These are phyloP conservation scores for Platanista minor DNA, from an alignment of 2,113 vertebrate genomes.

Conservation along the genomic window DNA sequence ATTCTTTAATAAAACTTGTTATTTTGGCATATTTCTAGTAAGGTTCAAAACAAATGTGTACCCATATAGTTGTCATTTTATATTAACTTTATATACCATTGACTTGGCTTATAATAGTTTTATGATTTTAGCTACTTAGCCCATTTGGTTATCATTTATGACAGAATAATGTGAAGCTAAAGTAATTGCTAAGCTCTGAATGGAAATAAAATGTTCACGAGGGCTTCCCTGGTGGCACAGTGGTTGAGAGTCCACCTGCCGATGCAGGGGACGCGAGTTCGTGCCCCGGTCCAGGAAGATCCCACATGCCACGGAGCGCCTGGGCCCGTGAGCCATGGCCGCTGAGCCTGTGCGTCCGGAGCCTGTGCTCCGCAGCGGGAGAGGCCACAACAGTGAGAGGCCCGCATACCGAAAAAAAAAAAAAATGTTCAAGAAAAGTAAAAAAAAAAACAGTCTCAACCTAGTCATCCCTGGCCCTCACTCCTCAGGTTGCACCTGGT, in stretches of 20 bases:
- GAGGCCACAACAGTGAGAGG: no score
- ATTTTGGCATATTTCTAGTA: background rate
- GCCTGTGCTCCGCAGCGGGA: no score
- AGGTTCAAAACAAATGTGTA: background rate
- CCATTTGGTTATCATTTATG: slow-evolving; percentile 52
- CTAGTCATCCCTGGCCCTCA: background rate
- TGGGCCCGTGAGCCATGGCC: no score
- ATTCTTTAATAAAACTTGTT: slow-evolving; percentile 18
- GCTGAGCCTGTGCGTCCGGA: no score
- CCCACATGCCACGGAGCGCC: no score
- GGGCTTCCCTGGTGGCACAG: no score
- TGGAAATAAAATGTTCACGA: slow-evolving; percentile 45
- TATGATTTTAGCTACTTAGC: slow-evolving; percentile 27
- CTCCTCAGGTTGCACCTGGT: background rate
- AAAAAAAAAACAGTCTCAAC: background rate
- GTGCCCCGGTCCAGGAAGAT: no score
- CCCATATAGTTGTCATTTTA: background rate
- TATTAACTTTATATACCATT: slow-evolving; percentile 27
- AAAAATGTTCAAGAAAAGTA: slow-evolving; percentile 42
- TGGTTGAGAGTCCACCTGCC: no score
- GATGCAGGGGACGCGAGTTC: no score
- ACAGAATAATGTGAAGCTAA: slow-evolving; percentile 57
- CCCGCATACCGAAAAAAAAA: no score
- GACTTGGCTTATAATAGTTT: slow-evolving; percentile 21
- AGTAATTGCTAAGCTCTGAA: slow-evolving; percentile 30